Evolutionary conservation across 2,888 invertebrate genomes (phyloP), one percentile per base, ranked within the genome.

Genomic region (Clanis bilineata): DNA sequence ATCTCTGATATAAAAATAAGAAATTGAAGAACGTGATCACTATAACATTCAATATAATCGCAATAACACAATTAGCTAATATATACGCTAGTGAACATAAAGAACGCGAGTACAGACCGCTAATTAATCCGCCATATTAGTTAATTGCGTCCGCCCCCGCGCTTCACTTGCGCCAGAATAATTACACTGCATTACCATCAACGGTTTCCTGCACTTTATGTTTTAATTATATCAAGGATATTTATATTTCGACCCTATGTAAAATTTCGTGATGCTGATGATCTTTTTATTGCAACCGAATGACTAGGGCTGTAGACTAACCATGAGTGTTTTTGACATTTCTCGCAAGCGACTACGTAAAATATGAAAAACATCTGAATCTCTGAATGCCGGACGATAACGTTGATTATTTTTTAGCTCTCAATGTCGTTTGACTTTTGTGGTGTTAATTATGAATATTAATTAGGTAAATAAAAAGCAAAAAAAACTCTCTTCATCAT

Each of bases 81-180:
- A 58, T 47, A 23, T 47, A 22, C 41, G 9, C 23, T 43, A n/a
- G 28, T 25, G 23, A 25, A 36, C 38, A 32, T 56, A 44, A 56
- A 45, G 44, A 38, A 45, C 71, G 67, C 70, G 71, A 63, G 64
- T 68, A 72, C 51, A 76, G 71, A 66, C 75, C 72, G 74, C 67
- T 79, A 82, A 84, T 85, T 83, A 83, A 77, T 74, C 80, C 79
- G 79, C 83, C 82, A 83, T 84, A 84, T 86, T 83, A 83, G 76
- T 79, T 84, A 83, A 85, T 85, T 80, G 76, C 67, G 59, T 68
- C 71, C 56, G 59, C 25, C 38, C 36, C 43, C 22, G 44, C 59
- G 38, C 45, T 59, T 55, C 56, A 58, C 45, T 55, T 44, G 44
- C 15, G 18, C 32, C 36, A 23, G n/a, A 23, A 36, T 55, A 44